Evolutionary conservation across 2,797 vertebrate genomes (phyloP).

Genomic region (Bucorvus abyssinicus): DNA sequence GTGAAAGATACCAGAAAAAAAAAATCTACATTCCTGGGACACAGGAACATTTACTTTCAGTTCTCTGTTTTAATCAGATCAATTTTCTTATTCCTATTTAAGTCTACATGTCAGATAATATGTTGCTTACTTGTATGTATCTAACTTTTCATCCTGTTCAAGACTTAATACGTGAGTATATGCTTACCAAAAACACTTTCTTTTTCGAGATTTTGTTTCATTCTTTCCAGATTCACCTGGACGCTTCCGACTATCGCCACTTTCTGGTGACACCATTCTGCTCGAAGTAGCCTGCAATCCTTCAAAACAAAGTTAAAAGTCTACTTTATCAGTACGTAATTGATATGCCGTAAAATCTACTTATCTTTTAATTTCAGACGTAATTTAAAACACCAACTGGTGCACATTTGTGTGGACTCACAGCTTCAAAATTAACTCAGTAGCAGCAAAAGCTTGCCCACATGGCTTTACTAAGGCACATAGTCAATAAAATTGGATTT

Average conservation of each 20-base stretch:
- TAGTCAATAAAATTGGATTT: background rate
- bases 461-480: background rate
- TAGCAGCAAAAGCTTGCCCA: background rate
- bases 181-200: slow-evolving; percentile 84
- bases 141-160: background rate
- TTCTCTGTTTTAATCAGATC: background rate
- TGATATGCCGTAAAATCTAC: background rate
- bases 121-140: background rate
- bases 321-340: background rate
- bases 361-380: background rate
- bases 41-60: background rate
- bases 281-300: slow-evolving; percentile 88
- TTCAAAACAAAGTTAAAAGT: slow-evolving; percentile 37
- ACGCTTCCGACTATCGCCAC: slow-evolving; percentile 73
- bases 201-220: slow-evolving; percentile 66
- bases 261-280: slow-evolving; percentile 71
- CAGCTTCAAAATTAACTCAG: background rate
- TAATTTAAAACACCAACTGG: background rate
- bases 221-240: background rate
- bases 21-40: background rate
- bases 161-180: background rate
- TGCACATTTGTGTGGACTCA: background rate
- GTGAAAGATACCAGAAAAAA: background rate
- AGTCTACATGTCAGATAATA: background rate
- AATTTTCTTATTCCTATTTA: background rate